Conservation (phyloP, 2,888 invertebrate species). For the Lasioglossum vierecki region DNA sequence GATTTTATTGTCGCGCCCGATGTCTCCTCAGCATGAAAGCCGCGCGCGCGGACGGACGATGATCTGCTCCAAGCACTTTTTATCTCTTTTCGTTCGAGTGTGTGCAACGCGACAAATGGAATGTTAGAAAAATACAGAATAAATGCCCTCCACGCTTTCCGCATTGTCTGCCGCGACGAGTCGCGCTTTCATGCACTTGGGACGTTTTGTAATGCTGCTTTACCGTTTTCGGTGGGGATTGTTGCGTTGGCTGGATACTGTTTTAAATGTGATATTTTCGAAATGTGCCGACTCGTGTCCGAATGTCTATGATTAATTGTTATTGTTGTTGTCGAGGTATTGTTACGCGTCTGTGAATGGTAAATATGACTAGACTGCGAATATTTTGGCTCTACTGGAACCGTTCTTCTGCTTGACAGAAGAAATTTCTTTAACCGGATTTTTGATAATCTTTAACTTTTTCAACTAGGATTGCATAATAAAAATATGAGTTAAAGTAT, state of each 20-base stretch:
- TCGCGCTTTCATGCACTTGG: neutral
- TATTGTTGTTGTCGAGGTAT: neutral
- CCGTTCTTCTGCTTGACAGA: too few species aligned
- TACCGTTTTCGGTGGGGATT: neutral
- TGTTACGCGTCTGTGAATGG: neutral
- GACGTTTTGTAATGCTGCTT: neutral
- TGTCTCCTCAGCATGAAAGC: conserved; percentile 18
- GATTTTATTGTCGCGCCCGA: conserved; percentile 16
- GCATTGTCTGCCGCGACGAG: neutral
- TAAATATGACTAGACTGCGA: neutral
- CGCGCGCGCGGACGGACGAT: neutral
- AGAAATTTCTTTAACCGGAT: too few species aligned
- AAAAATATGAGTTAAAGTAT: neutral
- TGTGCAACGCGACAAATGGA: conserved; percentile 13
- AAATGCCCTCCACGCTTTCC: neutral
- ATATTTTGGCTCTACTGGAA: neutral
- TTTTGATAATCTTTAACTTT: neutral
- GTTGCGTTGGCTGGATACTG: neutral
- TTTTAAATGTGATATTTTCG: neutral
- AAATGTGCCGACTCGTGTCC: neutral
- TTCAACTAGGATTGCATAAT: neutral
- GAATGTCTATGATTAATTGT: neutral
- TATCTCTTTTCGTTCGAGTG: neutral
- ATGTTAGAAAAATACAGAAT: neutral
- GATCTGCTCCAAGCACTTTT: neutral